A percentile compares a stretch with the other conserved stretches of the same genome.
Evolutionary conservation across 2,797 vertebrate species (phyloP).

Genomic region (Glyptemys insculpta): DNA sequence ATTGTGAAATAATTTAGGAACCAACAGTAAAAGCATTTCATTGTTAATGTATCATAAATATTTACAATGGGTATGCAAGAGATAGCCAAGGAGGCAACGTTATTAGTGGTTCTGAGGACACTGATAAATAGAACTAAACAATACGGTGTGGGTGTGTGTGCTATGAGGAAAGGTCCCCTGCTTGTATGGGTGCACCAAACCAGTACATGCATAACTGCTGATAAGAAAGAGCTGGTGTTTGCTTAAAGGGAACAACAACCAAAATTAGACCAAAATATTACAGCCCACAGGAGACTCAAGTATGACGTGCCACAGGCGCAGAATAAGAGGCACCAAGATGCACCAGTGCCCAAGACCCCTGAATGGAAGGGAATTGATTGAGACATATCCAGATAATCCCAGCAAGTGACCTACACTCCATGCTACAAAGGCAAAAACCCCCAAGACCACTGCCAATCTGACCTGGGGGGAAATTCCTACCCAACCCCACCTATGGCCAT

Average conservation of each 20-base stretch:
- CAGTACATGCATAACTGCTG: background rate
- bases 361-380: background rate
- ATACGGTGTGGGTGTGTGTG: background rate
- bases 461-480: background rate
- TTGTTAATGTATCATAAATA: background rate
- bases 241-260: background rate
- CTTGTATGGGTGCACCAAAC: background rate
- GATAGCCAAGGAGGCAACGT: background rate
- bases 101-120: background rate
- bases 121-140: background rate
- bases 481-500: background rate
- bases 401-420: background rate
- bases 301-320: background rate
- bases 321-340: background rate
- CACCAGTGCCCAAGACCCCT: background rate
- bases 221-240: background rate
- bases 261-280: background rate
- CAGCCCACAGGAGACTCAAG: background rate
- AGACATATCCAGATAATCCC: background rate
- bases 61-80: background rate
- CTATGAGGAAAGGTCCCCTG: background rate
- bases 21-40: background rate
- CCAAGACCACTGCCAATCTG: background rate
- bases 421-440: background rate
- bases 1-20: background rate